Evolutionary conservation across 1,140 invertebrate genomes (phyloP), one percentile per base, ranked within the genome.

Genomic region (Hyphantria cunea): DNA sequence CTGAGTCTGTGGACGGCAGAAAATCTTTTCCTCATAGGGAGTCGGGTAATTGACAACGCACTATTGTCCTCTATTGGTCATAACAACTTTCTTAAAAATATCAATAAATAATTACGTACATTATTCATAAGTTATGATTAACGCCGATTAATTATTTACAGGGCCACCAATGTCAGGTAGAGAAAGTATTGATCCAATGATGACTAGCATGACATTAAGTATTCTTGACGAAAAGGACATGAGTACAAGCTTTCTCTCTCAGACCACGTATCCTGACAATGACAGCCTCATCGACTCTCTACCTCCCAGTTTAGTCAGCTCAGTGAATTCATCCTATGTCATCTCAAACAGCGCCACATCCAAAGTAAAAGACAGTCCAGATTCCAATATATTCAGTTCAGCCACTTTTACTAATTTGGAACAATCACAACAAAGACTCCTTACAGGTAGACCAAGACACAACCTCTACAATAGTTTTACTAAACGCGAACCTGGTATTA

Each of bases 181-280:
- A 0, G 79, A 88, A 8, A 90, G 88, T 50, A 73, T 86, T 39
- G 86, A 90, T 63, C 88, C 87, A 15, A 87, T 92, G 78, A 82
- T 87, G 78, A 87, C 86, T 10, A 91, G 89, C 50, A 92, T 92
- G 90, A 91, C 88, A 0, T 81, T 86, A 25, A 91, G 88, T 48
- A 91, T 92, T 50, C 72, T 92, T 31, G 91, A 92, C 48, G 90
- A 91, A 50, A 91, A 91, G 68, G 91, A 92, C 55, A 92, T 92
- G 91, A 91, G 80, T 67, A 92, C 91, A 1, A 91, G 89, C 64
- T 91, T 91, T 65, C 82, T 92, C 1, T 92, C 91, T 0, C 90
- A 91, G 52, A 89, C 89, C n/a, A 89, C 86, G 2, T 86, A 86
- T 60, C 87, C 86, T 7, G 89, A 91, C 64, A 84, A 91, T 53